Evolutionary conservation across 2,888 invertebrate genomes (phyloP).

Genomic region (Gymnosoma rotundatum): DNA sequence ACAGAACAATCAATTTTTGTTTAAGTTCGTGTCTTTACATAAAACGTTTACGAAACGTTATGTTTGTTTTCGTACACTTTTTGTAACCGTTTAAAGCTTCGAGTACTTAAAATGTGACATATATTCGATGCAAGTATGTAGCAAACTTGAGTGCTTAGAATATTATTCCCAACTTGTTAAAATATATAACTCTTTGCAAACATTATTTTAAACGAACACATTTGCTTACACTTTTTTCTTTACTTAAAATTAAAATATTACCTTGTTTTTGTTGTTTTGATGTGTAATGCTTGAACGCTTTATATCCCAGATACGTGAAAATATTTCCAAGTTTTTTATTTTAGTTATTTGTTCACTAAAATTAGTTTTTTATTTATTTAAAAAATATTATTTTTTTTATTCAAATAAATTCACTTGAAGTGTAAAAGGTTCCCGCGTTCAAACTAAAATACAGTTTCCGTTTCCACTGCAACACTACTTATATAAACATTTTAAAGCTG

Average conservation of each 20-base stretch:
- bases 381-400: background rate
- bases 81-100: no score
- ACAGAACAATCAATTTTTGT: no score
- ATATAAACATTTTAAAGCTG: conserved; percentile 58
- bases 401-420: conserved; percentile 35
- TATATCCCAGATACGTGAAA: conserved; percentile 79
- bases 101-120: no score
- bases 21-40: no score
- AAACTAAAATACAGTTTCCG: conserved; percentile 63
- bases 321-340: conserved; percentile 73
- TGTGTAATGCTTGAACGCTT: conserved; percentile 77
- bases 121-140: no score
- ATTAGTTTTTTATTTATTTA: conserved; percentile 17
- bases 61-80: no score
- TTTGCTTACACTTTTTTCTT: no score
- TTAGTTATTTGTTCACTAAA: conserved; percentile 36
- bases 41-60: no score
- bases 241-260: conserved; percentile 25
- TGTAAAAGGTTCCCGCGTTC: conserved; percentile 56
- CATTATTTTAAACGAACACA: no score
- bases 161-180: no score
- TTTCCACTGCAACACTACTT: conserved; percentile 62
- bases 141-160: no score
- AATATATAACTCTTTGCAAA: no score
- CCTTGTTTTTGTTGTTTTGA: conserved; percentile 73